These are phyloP conservation scores for Onychomys leucogaster DNA, from an alignment of 2,797 vertebrate genomes.

Conservation along the genomic window DNA sequence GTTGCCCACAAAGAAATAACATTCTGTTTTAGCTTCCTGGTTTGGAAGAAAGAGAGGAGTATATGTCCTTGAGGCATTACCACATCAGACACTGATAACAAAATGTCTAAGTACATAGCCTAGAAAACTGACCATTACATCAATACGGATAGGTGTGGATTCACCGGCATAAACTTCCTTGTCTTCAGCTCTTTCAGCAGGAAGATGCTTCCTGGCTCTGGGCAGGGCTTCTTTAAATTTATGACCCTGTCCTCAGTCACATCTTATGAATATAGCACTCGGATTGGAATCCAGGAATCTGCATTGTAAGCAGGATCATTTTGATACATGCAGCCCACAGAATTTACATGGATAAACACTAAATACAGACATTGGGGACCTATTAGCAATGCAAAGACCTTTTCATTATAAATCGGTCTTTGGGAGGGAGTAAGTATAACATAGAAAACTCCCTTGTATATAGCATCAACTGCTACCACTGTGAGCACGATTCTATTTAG, in stretches of 20 bases:
- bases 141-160: not conserved
- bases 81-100: constrained; percentile 47
- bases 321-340: not conserved
- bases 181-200: constrained; percentile 40
- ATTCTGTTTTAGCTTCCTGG: constrained; percentile 46
- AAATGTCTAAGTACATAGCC: constrained; percentile 43
- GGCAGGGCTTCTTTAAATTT: constrained; percentile 34
- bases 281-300: not conserved
- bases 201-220: not conserved
- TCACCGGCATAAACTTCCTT: not conserved
- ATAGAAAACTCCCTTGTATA: not conserved
- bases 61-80: not conserved
- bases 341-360: not conserved
- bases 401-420: not conserved
- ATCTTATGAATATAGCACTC: not conserved
- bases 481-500: constrained; percentile 27
- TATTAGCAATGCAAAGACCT: not conserved
- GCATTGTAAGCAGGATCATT: not conserved
- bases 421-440: not conserved
- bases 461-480: not conserved
- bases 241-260: not conserved
- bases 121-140: constrained; percentile 40
- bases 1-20: constrained; percentile 30
- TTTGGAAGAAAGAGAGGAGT: constrained; percentile 45
- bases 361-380: not conserved